Conservation (phyloP, 2,888 invertebrate genomes). For the Thysanoteuthis rhombus region DNA sequence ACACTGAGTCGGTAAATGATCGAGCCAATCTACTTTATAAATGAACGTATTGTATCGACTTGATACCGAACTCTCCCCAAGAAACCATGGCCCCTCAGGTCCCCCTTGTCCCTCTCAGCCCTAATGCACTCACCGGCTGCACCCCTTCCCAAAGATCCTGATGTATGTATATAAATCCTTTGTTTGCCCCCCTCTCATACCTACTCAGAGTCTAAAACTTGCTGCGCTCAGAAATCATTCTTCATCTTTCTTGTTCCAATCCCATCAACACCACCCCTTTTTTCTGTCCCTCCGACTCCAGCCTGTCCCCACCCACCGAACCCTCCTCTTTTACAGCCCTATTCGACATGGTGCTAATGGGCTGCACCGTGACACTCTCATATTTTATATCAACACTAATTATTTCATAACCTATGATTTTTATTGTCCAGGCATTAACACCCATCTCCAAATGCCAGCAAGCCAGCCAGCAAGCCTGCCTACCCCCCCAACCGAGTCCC, state of each 20-base stretch:
- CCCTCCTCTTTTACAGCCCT: neutral
- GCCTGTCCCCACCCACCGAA: neutral
- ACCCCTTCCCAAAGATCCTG: no score
- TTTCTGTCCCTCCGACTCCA: neutral
- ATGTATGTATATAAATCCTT: no score
- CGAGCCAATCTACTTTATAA: no score
- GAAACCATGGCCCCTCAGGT: no score
- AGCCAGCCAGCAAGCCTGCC: neutral
- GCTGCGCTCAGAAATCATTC: no score
- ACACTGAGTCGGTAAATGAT: no score
- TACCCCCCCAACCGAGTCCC: neutral
- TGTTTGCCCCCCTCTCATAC: no score
- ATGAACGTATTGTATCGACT: no score
- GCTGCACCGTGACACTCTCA: neutral
- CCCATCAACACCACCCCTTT: neutral
- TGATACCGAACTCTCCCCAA: no score
- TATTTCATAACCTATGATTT: neutral
- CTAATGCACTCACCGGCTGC: no score
- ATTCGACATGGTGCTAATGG: neutral
- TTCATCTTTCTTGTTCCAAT: neutral
- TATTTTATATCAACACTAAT: neutral
- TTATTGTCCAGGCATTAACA: neutral
- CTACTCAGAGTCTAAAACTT: no score
- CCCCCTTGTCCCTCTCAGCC: no score
- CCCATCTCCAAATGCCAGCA: neutral